phyloP scores from a whole-genome alignment of 2,797 vertebrate genomes.

The Psittacula echo region DNA sequence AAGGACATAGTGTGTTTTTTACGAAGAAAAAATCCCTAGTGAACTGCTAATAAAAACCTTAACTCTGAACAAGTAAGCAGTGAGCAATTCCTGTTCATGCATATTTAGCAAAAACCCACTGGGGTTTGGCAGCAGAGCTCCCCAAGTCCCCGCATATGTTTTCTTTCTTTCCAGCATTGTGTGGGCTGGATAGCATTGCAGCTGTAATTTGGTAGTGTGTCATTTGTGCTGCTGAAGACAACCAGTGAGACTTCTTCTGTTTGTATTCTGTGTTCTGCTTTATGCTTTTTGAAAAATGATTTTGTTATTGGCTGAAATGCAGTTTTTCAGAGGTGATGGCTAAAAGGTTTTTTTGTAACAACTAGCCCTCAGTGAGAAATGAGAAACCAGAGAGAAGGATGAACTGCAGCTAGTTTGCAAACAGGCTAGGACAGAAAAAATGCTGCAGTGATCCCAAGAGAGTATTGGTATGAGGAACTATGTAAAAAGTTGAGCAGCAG shows the following conservation, averaged over 20 bases:
- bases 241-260: neutral
- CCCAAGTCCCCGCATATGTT: rapidly evolving
- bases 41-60: neutral
- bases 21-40: neutral
- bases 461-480: neutral
- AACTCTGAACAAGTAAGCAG: neutral
- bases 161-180: neutral
- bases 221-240: neutral
- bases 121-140: neutral
- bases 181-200: neutral
- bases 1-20: neutral
- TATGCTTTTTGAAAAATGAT: neutral
- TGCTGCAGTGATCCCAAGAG: neutral
- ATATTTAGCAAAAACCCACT: neutral
- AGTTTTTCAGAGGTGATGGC: neutral
- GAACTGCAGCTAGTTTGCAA: neutral
- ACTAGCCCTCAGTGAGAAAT: neutral
- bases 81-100: neutral
- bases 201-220: rapidly evolving
- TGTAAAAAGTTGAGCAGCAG: neutral
- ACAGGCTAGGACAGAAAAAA: neutral
- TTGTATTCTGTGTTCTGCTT: neutral
- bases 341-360: neutral
- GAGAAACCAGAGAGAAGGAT: neutral
- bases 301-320: neutral